Percentiles rank a stretch among this genome's conserved stretches.
phyloP scores from a whole-genome alignment of 2,113 vertebrate genomes.

The Mellivora capensis region DNA sequence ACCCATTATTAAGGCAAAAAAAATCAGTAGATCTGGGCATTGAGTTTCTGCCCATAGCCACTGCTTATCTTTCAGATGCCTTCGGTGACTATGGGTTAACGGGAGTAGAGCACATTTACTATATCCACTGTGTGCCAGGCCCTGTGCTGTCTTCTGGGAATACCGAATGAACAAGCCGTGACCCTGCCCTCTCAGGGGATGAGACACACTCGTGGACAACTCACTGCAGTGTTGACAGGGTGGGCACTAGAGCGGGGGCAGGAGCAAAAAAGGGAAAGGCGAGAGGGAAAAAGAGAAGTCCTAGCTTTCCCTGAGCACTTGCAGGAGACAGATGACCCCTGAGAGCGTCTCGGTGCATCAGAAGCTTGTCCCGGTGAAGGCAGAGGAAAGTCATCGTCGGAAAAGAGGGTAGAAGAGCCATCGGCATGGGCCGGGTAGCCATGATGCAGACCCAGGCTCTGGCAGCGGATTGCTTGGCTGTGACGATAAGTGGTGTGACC shows the following conservation, averaged over 20 bases:
- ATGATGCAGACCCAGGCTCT: neutral
- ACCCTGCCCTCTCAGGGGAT: no score
- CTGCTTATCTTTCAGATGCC: neutral
- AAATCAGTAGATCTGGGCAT: neutral
- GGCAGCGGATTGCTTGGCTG: neutral
- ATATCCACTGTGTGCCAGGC: accelerated
- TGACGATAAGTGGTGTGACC: neutral
- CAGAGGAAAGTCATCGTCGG: neutral
- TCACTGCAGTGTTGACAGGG: accelerated
- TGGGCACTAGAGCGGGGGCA: accelerated
- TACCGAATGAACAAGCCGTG: accelerated
- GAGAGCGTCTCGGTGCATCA: no score
- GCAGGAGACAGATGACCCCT: neutral
- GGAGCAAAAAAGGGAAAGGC: neutral
- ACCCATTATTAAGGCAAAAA: neutral
- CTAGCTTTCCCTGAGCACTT: neutral
- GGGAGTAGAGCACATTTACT: no score
- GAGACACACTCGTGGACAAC: accelerated
- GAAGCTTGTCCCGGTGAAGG: neutral
- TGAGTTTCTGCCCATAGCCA: neutral
- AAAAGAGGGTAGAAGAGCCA: neutral
- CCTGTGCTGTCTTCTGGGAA: neutral
- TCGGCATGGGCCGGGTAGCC: neutral
- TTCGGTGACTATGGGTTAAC: neutral
- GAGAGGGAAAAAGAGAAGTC: neutral